These are phyloP conservation scores for Trematomus loennbergii DNA, from an alignment of 2,113 vertebrate species.

Conservation along the genomic window DNA sequence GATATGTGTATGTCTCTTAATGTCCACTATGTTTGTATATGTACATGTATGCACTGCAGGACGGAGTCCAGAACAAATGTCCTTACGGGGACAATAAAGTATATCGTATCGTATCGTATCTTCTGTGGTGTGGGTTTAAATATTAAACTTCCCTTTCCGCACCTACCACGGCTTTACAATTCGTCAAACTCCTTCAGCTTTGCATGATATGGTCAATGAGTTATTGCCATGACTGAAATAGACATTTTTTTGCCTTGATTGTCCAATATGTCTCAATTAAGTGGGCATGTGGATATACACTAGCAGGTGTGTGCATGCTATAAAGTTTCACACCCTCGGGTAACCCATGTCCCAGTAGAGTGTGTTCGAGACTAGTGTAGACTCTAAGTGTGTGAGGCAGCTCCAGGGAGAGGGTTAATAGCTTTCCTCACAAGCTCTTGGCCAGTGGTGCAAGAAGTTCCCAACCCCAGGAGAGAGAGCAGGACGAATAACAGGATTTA, in stretches of 20 bases:
- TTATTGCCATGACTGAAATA: neutral
- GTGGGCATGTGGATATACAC: neutral
- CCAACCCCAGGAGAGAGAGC: conserved; percentile 61
- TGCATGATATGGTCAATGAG: neutral
- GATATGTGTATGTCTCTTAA: too few relatives aligned
- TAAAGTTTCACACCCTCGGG: neutral
- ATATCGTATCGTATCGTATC: too few relatives aligned
- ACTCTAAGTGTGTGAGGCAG: neutral
- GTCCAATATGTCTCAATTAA: conserved; percentile 6
- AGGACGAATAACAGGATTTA: conserved; percentile 77
- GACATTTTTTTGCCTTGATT: neutral
- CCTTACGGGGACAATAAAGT: too few relatives aligned
- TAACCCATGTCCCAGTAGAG: neutral
- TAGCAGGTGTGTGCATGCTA: conserved; percentile 8
- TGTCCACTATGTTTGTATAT: too few relatives aligned
- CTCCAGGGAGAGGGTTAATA: conserved; percentile 23
- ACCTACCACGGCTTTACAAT: too few relatives aligned
- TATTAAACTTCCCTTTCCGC: too few relatives aligned
- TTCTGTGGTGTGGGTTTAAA: too few relatives aligned
- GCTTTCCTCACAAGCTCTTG: conserved; percentile 37
- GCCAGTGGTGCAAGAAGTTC: conserved; percentile 62
- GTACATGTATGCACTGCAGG: too few relatives aligned
- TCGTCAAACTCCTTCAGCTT: neutral
- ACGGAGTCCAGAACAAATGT: too few relatives aligned
- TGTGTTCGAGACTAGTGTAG: neutral